Conservation (phyloP, 2,888 invertebrate species). For the Mactromeris polynyma region DNA sequence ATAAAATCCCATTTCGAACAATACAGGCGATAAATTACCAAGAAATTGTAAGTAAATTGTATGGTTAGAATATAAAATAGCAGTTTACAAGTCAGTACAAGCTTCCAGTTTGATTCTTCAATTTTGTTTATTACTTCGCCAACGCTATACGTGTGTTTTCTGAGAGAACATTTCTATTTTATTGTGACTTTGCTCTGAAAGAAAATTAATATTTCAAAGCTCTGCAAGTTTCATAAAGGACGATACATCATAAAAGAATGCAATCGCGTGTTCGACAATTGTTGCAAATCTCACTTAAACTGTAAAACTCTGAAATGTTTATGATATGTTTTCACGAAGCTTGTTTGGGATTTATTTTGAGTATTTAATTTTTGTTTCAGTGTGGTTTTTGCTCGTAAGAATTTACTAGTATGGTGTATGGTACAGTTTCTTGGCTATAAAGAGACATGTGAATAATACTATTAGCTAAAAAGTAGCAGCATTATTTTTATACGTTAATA, state of each 20-base stretch:
- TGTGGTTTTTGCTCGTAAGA: no score
- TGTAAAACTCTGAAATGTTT: neutral
- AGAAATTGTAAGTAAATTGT: neutral
- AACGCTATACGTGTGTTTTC: neutral
- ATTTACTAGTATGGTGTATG: no score
- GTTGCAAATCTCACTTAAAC: neutral
- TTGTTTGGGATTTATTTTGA: no score
- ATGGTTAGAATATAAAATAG: neutral
- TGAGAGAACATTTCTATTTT: neutral
- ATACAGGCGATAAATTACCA: neutral
- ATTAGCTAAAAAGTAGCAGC: no score
- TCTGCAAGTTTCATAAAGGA: neutral
- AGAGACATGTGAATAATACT: no score
- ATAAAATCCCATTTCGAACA: neutral
- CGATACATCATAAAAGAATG: neutral
- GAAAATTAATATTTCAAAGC: slow-evolving; percentile 1
- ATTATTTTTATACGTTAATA: no score
- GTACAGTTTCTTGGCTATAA: no score
- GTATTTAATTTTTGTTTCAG: no score
- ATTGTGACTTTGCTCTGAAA: neutral
- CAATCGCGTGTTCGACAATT: neutral
- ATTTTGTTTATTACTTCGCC: neutral
- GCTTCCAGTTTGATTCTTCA: neutral
- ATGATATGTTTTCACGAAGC: neutral
- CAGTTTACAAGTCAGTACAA: neutral